Evolutionary conservation across 2,888 invertebrate species (phyloP), one percentile per base, ranked within the genome.

Genomic region (Plagiodera versicolora): DNA sequence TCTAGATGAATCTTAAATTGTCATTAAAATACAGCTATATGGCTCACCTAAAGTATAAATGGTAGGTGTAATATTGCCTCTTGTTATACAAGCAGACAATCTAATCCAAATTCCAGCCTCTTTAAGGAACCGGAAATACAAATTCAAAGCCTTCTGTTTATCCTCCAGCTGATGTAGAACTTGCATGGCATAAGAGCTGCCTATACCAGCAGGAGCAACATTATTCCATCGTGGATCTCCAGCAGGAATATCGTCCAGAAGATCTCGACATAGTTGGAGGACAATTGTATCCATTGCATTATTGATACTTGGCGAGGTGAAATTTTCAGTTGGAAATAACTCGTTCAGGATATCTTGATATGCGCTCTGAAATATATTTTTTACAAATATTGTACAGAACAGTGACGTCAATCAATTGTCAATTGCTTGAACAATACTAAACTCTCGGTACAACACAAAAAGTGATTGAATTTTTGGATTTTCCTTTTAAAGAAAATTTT

Each of bases 231-330:
- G 81, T 0, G 96, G 96, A 83, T 97, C 97, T 11, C 92, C 89
- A 0, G 91, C 89, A 0, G 96, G 95, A 67, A 89, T 87, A 80
- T 96, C 95, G 77, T 96, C 91, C 57, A 95, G 85, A 70, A 95
- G 83, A 76, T 92, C 90, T 61, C 85, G 82, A 59, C 92, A 91
- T 20, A 94, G 86, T 55, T 83, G 81, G 11, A 88, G 78, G n/a
- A 90, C 85, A 52, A 87, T 81, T 65, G 84, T 84, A 73, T 86
- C 86, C 48, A 87, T 74, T 11, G 67, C 58, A 39, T 66, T 67
- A 49, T 74, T 71, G 35, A 81, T 79, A 9, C 84, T 81, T 67
- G 72, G 82, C 74, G 72, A 61, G 14, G 63, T 63, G 39, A 72
- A 68, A 10, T 67, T 78, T 67, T 82, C 82, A 9, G 74, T 54